Evolutionary conservation across 2,113 vertebrate species (phyloP).

Genomic region (Nesoenas mayeri): DNA sequence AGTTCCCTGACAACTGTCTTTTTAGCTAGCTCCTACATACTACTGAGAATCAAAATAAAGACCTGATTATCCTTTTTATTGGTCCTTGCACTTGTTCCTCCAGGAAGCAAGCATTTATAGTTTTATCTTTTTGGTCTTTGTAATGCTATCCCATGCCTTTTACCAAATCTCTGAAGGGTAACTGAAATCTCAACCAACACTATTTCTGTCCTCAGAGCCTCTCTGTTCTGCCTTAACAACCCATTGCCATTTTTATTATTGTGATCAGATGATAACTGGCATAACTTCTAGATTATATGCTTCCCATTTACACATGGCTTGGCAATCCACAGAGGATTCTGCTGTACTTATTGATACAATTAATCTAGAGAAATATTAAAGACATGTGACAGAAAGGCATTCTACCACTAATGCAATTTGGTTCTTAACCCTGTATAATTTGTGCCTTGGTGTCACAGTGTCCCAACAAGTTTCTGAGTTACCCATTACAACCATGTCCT

Average conservation of each 20-base stretch:
- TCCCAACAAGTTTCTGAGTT: not conserved
- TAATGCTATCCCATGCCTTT: not conserved
- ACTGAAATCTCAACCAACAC: not conserved
- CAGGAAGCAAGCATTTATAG: not conserved
- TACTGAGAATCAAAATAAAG: not conserved
- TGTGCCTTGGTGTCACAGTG: not conserved
- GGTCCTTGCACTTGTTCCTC: not conserved
- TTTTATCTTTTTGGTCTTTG: not conserved
- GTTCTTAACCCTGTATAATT: not conserved
- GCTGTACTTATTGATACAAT: not conserved
- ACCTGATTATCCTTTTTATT: not conserved
- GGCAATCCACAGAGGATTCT: not conserved
- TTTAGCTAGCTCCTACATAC: not conserved
- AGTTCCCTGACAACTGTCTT: not conserved
- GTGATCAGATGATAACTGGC: not conserved
- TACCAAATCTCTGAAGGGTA: not conserved
- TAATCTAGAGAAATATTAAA: not conserved
- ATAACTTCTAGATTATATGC: not conserved
- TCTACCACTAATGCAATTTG: not conserved
- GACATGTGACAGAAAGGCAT: not conserved
- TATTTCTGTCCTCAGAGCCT: not conserved
- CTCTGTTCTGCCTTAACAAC: not conserved
- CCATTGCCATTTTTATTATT: not conserved
- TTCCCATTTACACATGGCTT: not conserved
- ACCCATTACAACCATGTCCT: not conserved